Evolutionary conservation across 2,113 vertebrate species (phyloP).

Genomic region (Phalacrocorax pelagicus): DNA sequence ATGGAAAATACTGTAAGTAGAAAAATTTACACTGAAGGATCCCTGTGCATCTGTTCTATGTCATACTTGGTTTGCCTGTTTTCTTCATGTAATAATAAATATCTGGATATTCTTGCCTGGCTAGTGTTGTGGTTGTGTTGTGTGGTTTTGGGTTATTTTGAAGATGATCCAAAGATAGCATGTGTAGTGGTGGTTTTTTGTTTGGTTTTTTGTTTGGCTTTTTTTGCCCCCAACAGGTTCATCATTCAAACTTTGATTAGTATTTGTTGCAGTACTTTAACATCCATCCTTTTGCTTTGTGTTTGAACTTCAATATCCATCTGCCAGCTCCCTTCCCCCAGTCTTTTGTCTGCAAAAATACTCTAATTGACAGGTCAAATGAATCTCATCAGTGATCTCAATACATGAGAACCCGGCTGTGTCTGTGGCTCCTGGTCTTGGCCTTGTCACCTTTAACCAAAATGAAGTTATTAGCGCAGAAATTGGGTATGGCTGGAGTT

Average conservation of each 20-base stretch:
- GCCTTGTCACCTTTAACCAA: constrained; percentile 34
- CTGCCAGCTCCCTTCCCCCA: constrained; percentile 47
- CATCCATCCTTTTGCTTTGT: neutral
- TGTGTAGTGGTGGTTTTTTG: neutral
- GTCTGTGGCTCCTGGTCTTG: constrained; percentile 23
- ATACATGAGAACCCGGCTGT: neutral
- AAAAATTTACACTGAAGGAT: neutral
- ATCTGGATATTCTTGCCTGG: neutral
- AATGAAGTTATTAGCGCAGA: neutral
- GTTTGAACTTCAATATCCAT: neutral
- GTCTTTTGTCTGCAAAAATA: constrained; percentile 48
- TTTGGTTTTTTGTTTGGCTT: neutral
- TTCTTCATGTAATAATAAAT: neutral
- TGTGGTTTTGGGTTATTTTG: neutral
- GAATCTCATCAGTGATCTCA: constrained; percentile 42
- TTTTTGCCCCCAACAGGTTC: neutral
- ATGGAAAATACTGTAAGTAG: neutral
- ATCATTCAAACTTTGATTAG: neutral
- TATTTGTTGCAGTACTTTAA: neutral
- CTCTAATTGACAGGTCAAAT: constrained; percentile 49
- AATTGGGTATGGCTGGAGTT: neutral
- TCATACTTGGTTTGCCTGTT: neutral
- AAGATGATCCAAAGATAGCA: neutral
- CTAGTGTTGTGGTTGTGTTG: neutral
- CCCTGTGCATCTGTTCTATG: neutral